phyloP scores from a whole-genome alignment of 2,113 vertebrate species.

The Takifugu bimaculatus region DNA sequence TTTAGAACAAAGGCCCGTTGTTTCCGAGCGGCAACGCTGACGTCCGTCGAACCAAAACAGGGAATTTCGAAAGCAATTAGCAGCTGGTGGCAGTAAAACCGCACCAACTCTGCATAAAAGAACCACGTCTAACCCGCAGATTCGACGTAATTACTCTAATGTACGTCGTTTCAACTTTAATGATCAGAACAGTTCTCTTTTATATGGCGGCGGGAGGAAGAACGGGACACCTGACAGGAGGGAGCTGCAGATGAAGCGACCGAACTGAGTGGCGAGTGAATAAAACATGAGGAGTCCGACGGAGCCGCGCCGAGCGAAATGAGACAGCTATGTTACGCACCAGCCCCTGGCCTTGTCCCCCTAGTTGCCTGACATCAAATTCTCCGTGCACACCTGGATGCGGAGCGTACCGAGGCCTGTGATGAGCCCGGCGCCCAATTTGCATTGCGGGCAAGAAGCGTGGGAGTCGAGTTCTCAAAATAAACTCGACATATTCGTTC shows the following conservation, averaged over 20 bases:
- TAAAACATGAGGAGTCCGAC: slow-evolving; percentile 50
- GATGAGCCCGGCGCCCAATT: slow-evolving; percentile 20
- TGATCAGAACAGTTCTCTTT: background rate
- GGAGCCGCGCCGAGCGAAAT: slow-evolving; percentile 26
- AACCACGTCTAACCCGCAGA: no score
- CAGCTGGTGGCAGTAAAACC: no score
- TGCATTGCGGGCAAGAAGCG: slow-evolving; percentile 4
- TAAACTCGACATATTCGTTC: background rate
- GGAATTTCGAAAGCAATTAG: no score
- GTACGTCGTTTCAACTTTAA: background rate
- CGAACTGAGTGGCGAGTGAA: slow-evolving; percentile 41
- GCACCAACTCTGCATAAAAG: no score
- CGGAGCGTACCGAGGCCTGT: slow-evolving; percentile 21
- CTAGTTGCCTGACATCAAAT: slow-evolving; percentile 41
- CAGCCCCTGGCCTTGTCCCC: slow-evolving; percentile 35
- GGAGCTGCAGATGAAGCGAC: slow-evolving; percentile 2
- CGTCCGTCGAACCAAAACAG: no score
- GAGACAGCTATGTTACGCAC: slow-evolving; percentile 47
- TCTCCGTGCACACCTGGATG: slow-evolving; percentile 19
- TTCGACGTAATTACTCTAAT: no score
- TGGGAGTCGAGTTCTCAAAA: slow-evolving; percentile 15
- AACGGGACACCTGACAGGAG: no score
- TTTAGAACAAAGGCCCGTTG: no score
- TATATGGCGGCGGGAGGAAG: background rate
- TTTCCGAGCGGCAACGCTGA: no score